Conservation (phyloP, 2,888 invertebrate genomes). For the Lordiphosa andalusiaca region DNA sequence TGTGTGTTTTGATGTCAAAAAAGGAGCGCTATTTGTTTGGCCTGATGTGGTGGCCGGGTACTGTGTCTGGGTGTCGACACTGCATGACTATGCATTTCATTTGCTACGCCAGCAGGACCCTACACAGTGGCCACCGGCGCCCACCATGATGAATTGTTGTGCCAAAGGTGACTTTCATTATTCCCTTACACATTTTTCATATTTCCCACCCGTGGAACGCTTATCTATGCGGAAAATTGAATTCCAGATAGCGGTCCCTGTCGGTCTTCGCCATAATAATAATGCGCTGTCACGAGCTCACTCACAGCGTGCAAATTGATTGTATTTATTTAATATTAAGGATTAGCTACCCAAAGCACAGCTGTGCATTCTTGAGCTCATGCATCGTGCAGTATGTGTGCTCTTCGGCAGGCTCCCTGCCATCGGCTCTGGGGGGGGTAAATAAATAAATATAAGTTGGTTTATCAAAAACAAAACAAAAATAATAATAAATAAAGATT, state of each 20-base stretch:
- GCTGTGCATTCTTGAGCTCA: conserved; percentile 38
- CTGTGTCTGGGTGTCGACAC: conserved; percentile 34
- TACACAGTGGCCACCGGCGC: not conserved
- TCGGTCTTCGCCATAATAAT: conserved; percentile 33
- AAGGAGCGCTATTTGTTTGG: conserved; percentile 65
- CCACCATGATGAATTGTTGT: conserved; percentile 63
- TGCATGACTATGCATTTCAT: conserved; percentile 73
- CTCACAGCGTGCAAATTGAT: conserved; percentile 56
- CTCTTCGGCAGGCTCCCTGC: no score
- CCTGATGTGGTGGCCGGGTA: conserved; percentile 18
- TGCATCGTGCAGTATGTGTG: conserved; percentile 22
- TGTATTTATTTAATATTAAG: conserved; percentile 68
- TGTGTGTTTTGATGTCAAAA: conserved; percentile 43
- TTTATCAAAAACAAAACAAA: conserved; percentile 3
- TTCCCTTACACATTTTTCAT: conserved; percentile 40
- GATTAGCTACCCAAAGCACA: conserved; percentile 64
- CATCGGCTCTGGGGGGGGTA: no score
- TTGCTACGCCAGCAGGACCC: conserved; percentile 49
- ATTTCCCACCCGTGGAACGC: conserved; percentile 11
- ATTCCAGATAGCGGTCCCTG: conserved; percentile 45
- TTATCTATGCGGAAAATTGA: conserved; percentile 74
- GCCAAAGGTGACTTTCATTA: conserved; percentile 71
- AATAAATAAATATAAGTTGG: not conserved
- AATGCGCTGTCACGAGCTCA: conserved; percentile 62
- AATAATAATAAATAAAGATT: conserved; percentile 13